phyloP scores from a whole-genome alignment of 1,140 invertebrate genomes.

The Drosophila mojavensis region DNA sequence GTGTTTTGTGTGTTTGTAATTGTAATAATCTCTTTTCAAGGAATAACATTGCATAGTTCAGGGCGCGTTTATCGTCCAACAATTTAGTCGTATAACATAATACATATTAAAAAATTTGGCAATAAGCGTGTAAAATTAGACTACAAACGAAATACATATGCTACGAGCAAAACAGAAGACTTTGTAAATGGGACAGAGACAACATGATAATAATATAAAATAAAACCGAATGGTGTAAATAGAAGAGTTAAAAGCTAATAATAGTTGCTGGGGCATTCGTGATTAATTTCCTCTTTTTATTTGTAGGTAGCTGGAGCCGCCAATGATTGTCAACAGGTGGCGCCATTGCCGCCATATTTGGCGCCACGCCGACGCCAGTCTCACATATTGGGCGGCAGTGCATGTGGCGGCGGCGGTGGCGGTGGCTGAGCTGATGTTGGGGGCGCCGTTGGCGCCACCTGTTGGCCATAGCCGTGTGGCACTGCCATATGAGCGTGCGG shows the following conservation, averaged over 20 bases:
- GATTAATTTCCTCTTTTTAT: background rate
- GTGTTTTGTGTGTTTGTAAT: conserved; percentile 47
- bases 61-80: conserved; percentile 59
- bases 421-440: conserved; percentile 30
- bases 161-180: conserved; percentile 41
- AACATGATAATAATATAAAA: conserved; percentile 25
- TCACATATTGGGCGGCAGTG: conserved; percentile 55
- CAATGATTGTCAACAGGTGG: conserved; percentile 74
- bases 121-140: conserved; percentile 81
- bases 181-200: conserved; percentile 12
- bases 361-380: conserved; percentile 77
- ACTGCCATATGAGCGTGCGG: conserved; percentile 65
- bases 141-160: conserved; percentile 68
- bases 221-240: conserved; percentile 25
- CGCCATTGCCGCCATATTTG: conserved; percentile 65
- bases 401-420: conserved; percentile 38
- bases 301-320: conserved; percentile 44
- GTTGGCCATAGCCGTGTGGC: conserved; percentile 65
- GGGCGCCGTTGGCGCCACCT: conserved; percentile 43
- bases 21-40: conserved; percentile 82
- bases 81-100: conserved; percentile 72
- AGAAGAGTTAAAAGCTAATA: conserved; percentile 23
- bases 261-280: conserved; percentile 20
- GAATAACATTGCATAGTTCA: conserved; percentile 81
- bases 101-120: conserved; percentile 77